Percentiles rank a stretch among this genome's conserved stretches.
Evolutionary conservation across 2,888 invertebrate genomes (phyloP).

Genomic region (Merodon equestris): DNA sequence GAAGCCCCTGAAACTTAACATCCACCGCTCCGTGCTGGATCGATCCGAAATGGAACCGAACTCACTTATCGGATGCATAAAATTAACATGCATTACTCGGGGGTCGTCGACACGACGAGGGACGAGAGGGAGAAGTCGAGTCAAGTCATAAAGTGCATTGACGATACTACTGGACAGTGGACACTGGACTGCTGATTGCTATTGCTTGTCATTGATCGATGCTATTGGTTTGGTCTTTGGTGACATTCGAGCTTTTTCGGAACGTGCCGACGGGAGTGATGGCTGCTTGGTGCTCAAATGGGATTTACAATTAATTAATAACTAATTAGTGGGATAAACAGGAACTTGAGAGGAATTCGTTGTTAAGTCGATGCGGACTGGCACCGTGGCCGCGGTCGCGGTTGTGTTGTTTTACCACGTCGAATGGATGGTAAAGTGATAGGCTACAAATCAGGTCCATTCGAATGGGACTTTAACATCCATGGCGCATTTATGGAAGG

Average conservation of each 20-base stretch:
- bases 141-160: conserved; percentile 55
- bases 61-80: conserved; percentile 64
- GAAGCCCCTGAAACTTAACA: neutral
- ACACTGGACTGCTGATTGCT: conserved; percentile 10
- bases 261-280: conserved; percentile 56
- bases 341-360: conserved; percentile 43
- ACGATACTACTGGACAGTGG: conserved; percentile 25
- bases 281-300: conserved; percentile 47
- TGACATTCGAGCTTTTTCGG: conserved; percentile 9
- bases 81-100: conserved; percentile 60
- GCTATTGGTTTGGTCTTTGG: neutral
- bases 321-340: conserved; percentile 61
- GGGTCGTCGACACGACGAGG: too few species aligned
- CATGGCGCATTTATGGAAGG: too few species aligned
- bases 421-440: too few species aligned
- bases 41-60: conserved; percentile 48
- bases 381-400: neutral
- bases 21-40: conserved; percentile 5
- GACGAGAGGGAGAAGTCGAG: too few species aligned
- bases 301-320: conserved; percentile 62
- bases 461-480: neutral
- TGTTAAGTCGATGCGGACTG: neutral
- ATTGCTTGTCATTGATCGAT: too few species aligned
- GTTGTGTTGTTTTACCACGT: too few species aligned
- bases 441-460: neutral